Base-by-base conservation (phyloP, 1,140 invertebrate species). In the Antheraea pernyi region DNA sequence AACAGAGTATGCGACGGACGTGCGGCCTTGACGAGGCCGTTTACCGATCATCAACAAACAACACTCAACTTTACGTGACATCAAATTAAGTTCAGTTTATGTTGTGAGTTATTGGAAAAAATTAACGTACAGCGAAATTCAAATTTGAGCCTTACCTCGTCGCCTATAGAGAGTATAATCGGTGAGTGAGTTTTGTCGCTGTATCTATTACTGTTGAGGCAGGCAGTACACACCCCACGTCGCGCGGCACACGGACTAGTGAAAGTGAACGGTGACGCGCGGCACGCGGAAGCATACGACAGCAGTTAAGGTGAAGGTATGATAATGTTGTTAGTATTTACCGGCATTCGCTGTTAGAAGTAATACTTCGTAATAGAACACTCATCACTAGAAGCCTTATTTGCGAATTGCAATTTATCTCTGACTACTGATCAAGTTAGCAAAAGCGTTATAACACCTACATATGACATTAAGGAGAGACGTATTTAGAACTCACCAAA, bases 241-340 rank as follows among this genome's bases (percentile, higher is more conserved):
- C 71, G 75, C 39, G 48, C 11, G 22, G 22, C 22, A 30, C 72
- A 65, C 46, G 18, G 37, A 9, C 62, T 64, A 89, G 85, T 86
- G 87, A 88, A 89, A 90, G 88, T 88, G 85, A 87, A 82, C 64
- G 82, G 81, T 83, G 83, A 85, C 82, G 83, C 67, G 71, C 65
- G 71, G 75, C 77, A 87, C 79, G 78, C 84, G 86, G 86, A 90
- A 88, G 82, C 80, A 80, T 81, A 81, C 62, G 65, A 70, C 81
- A 74, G 81, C 81, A 79, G 83, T 82, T 77, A 72, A 83, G 80
- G 78, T 81, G 83, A 82, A 85, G 82, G 81, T 79, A 85, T 81
- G 76, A 79, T 74, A 76, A 79, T 81, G 78, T 80, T 72, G 79
- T 80, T 77, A 77, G 74, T 77, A 74, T 82, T 83, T 73, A 65